Conservation (phyloP, 2,888 invertebrate species). For the Notocelia uddmanniana region DNA sequence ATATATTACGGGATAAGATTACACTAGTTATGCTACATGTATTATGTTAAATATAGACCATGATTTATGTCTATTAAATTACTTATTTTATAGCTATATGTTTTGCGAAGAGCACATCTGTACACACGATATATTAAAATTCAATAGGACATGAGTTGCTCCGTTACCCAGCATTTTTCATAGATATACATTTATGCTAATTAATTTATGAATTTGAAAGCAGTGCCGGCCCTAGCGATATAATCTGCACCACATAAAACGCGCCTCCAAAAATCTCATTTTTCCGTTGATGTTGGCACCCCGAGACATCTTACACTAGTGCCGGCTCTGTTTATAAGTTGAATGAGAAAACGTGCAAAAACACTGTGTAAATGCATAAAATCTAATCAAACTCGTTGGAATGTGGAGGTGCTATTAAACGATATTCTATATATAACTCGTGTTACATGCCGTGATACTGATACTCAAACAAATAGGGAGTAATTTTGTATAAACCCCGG, state of each 20-base stretch:
- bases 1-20: slow-evolving; percentile 69
- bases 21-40: slow-evolving; percentile 50
- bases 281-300: too few relatives aligned
- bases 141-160: slow-evolving; percentile 62
- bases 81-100: slow-evolving; percentile 35
- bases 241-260: too few relatives aligned
- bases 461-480: too few relatives aligned
- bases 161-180: slow-evolving; percentile 74
- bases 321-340: background rate
- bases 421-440: background rate
- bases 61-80: slow-evolving; percentile 27
- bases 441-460: slow-evolving; percentile 1
- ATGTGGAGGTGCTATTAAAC: slow-evolving; percentile 9
- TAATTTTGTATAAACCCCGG: too few relatives aligned
- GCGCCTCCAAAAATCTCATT: too few relatives aligned
- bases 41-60: slow-evolving; percentile 35
- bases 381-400: slow-evolving; percentile 21
- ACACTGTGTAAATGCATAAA: slow-evolving; percentile 9
- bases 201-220: background rate
- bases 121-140: slow-evolving; percentile 49
- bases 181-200: slow-evolving; percentile 53
- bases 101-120: slow-evolving; percentile 36
- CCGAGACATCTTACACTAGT: too few relatives aligned
- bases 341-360: slow-evolving; percentile 6
- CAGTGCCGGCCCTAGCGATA: too few relatives aligned